These are phyloP conservation scores for Acanthiza pusilla DNA, from an alignment of 2,797 vertebrate species.

Conservation along the genomic window DNA sequence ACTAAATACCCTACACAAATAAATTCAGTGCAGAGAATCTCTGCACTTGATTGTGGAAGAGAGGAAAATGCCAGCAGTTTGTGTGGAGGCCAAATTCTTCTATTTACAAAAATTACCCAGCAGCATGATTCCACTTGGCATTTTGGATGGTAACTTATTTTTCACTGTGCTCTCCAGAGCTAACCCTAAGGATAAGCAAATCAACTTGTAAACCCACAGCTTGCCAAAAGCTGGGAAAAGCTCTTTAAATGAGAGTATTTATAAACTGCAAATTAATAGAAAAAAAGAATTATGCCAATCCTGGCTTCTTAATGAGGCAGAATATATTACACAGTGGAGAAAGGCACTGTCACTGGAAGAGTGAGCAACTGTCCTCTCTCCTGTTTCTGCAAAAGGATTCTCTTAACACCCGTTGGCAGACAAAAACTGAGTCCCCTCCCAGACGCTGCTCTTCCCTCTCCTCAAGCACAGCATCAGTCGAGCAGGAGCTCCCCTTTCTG, in stretches of 20 bases:
- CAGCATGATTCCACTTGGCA: neutral
- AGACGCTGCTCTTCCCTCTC: neutral
- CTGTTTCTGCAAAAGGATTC: neutral
- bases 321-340: neutral
- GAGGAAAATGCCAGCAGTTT: neutral
- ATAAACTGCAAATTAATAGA: neutral
- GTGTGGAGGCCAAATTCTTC: neutral
- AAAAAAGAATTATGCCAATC: neutral
- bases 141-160: neutral
- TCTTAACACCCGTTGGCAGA: neutral
- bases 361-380: neutral
- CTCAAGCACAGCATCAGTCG: neutral
- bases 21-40: neutral
- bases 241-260: neutral
- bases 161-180: neutral
- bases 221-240: neutral
- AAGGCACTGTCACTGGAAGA: neutral
- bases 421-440: neutral
- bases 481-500: neutral
- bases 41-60: neutral
- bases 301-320: neutral
- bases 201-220: rapidly evolving
- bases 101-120: neutral
- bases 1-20: neutral
- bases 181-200: neutral